These are phyloP conservation scores for Myoxocephalus aenaeus DNA, from an alignment of 2,797 vertebrate species.

Conservation along the genomic window DNA sequence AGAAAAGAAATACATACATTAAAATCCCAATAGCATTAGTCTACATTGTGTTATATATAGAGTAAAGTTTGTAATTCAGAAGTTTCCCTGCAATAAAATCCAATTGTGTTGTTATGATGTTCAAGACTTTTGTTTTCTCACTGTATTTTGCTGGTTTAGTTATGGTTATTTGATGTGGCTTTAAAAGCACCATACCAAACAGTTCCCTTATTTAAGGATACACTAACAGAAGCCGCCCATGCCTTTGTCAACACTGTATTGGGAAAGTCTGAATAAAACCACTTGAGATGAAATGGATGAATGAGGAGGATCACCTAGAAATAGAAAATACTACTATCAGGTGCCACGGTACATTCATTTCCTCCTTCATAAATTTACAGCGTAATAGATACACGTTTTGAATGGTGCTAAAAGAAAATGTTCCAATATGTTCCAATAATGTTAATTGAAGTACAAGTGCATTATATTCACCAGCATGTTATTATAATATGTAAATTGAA, in stretches of 20 bases:
- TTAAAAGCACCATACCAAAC: conserved; percentile 27
- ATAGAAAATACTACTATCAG: not conserved
- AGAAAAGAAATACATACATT: not conserved
- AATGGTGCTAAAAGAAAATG: not conserved
- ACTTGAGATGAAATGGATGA: conserved; percentile 1
- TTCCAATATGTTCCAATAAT: not conserved
- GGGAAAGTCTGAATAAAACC: conserved; percentile 11
- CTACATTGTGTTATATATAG: conserved; percentile 20
- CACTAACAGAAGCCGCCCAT: conserved; percentile 9
- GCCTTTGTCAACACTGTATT: conserved; percentile 13
- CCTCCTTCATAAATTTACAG: not conserved
- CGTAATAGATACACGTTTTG: not conserved
- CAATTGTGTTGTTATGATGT: conserved; percentile 32
- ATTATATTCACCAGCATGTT: not conserved
- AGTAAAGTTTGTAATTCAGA: conserved; percentile 32
- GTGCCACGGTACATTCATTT: not conserved
- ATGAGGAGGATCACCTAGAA: not conserved
- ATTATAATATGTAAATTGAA: not conserved
- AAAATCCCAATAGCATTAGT: not conserved
- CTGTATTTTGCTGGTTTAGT: conserved; percentile 39
- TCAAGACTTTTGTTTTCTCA: conserved; percentile 17
- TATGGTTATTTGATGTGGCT: conserved; percentile 23
- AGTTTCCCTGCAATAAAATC: conserved; percentile 29
- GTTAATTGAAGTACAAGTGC: not conserved
- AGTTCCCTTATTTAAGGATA: conserved; percentile 21